Evolutionary conservation across 2,797 vertebrate genomes (phyloP), one percentile per base, ranked within the genome.

Genomic region (Mormyrus hasselquistii): DNA sequence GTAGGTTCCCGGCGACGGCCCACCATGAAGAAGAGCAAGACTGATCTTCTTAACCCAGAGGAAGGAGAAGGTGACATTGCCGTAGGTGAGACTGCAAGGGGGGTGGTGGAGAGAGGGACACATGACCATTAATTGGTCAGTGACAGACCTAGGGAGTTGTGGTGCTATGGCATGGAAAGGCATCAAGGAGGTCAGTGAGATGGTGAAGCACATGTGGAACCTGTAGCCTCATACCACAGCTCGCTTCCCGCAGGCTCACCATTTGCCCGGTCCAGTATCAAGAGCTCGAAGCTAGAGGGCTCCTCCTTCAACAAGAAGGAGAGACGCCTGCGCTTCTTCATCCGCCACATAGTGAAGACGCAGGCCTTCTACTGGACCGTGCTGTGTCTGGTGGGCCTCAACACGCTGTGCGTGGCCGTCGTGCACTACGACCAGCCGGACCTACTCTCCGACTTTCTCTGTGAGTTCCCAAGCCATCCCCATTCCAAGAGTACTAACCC

Each of bases 331-430:
- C 97, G 98, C 91, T 99, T 99, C 95, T 95, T 97, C 73, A 96
- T 99, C 93, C 96, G 98, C 79, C 97, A 96, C 87, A 92, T 97
- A 85, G 98, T 98, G 87, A 99, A 99, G 95, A 97, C 98, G 76
- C 98, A 98, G 96, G 95, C 97, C 90, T 99, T 99, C 94, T 99
- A 99, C 95, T 99, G 98, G 98, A 96, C 96, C 41, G 98, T 99
- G 89, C 96, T 99, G 92, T 97, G 97, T 93, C 95, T 99, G 93
- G 98, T 99, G 93, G 98, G 97, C 89, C 97, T 99, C 92, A 99
- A 99, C 96, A 99, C 98, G 2, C 89, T 99, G 94, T 99, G 98
- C 93, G 98, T 99, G 90, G 98, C 98, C 76, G 97, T 97, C 0
- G 98, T 99, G 86, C 98, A 98, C 95, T 98, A 99, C 89, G 93